These are phyloP conservation scores for Diadema setosum DNA, from an alignment of 35 echinoderm and acorn worm species.

Conservation along the genomic window DNA sequence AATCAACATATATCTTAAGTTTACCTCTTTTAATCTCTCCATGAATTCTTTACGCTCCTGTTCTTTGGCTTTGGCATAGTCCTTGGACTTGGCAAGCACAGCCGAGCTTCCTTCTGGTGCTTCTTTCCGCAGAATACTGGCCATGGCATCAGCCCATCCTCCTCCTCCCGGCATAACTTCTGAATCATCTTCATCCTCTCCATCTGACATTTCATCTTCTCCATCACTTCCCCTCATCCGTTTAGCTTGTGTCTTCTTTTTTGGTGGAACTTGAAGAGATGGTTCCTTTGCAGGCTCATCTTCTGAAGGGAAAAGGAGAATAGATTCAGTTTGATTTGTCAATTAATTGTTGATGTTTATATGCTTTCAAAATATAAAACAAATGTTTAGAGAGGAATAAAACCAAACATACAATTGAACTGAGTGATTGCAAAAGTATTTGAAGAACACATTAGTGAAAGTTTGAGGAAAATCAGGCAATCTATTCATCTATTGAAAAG, in stretches of 20 bases:
- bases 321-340: no score
- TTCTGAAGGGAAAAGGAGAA: no score
- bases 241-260: not conserved
- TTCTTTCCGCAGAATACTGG: slow-evolving; percentile 45
- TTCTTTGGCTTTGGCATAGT: slow-evolving; percentile 34
- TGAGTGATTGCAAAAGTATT: no score
- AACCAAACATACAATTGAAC: no score
- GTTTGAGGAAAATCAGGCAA: no score
- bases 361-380: no score
- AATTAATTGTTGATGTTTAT: no score
- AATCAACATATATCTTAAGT: not conserved
- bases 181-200: not conserved
- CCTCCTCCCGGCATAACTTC: not conserved
- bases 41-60: slow-evolving; percentile 19
- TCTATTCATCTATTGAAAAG: no score
- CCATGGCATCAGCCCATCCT: slow-evolving; percentile 75
- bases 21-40: slow-evolving; percentile 49
- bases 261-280: not conserved
- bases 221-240: not conserved
- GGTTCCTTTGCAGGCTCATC: not conserved
- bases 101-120: slow-evolving; percentile 5
- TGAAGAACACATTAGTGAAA: no score
- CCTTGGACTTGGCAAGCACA: slow-evolving; percentile 47
- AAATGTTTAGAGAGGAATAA: no score
- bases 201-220: not conserved